Conservation (phyloP, 2,888 invertebrate genomes). For the Syrista parreyssii region DNA sequence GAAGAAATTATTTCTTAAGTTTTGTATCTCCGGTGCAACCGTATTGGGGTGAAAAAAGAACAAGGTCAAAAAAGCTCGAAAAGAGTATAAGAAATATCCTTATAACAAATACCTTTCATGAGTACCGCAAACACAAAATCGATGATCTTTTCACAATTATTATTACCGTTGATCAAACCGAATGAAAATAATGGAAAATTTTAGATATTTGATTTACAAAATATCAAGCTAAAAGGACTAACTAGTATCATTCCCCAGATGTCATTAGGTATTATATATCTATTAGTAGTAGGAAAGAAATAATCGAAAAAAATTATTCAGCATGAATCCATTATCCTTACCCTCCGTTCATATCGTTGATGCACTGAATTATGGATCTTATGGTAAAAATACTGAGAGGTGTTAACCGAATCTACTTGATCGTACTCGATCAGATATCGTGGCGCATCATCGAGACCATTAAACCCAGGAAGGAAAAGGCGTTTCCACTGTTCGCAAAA, state of each 20-base stretch:
- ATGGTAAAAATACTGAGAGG: neutral
- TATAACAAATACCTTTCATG: neutral
- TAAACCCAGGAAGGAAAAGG: neutral
- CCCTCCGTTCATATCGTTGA: neutral
- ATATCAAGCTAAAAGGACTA: neutral
- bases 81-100: neutral
- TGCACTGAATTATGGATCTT: neutral
- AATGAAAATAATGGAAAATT: neutral
- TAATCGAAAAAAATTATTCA: neutral
- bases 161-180: neutral
- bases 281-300: neutral
- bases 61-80: neutral
- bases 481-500: neutral
- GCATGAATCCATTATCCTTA: neutral
- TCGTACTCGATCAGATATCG: neutral
- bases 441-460: neutral
- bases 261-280: neutral
- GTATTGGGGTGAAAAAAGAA: neutral
- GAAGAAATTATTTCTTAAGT: constrained; percentile 40
- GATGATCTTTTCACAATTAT: neutral
- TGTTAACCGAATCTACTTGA: neutral
- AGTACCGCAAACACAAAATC: neutral
- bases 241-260: neutral
- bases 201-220: neutral
- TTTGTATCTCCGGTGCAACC: constrained; percentile 9